Percentiles rank a stretch among this genome's conserved stretches.
These are phyloP conservation scores for Phenganax marumi DNA, from an alignment of 92 coral and sea anemone species.

Conservation along the genomic window DNA sequence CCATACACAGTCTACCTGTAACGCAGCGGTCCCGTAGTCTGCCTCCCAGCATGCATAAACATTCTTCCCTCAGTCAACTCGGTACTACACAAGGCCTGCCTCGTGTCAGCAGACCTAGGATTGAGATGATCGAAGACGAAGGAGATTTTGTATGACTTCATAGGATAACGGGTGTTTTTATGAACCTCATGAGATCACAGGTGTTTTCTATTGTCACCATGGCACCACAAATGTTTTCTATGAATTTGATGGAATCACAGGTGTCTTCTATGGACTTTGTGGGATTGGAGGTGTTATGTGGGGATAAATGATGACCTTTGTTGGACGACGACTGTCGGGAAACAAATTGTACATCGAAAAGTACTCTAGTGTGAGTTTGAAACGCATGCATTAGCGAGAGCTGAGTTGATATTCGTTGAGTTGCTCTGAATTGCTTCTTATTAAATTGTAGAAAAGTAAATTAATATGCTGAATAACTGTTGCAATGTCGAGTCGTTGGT, in stretches of 20 bases:
- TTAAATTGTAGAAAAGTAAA: no score
- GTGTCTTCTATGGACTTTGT: neutral
- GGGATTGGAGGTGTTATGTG: neutral
- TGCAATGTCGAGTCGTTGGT: no score
- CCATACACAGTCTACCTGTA: slow-evolving; percentile 38
- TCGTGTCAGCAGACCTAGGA: slow-evolving; percentile 30
- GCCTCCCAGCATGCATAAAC: slow-evolving; percentile 33
- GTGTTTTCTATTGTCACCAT: no score
- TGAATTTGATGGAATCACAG: slow-evolving; percentile 1
- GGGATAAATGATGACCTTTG: neutral
- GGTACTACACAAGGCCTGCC: slow-evolving; percentile 19
- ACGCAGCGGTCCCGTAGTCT: neutral
- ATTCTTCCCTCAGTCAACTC: slow-evolving; percentile 36
- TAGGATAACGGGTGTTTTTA: neutral
- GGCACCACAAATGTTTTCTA: no score
- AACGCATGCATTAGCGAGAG: no score
- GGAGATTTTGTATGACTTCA: slow-evolving; percentile 80
- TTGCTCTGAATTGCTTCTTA: no score
- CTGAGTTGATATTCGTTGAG: no score
- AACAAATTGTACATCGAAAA: no score
- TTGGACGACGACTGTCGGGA: no score
- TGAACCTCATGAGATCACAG: neutral
- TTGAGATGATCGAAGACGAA: slow-evolving; percentile 75
- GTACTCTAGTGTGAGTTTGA: no score
- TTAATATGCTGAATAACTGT: no score